phyloP scores from a whole-genome alignment of 2,797 vertebrate species.

The Eulemur rubriventer region DNA sequence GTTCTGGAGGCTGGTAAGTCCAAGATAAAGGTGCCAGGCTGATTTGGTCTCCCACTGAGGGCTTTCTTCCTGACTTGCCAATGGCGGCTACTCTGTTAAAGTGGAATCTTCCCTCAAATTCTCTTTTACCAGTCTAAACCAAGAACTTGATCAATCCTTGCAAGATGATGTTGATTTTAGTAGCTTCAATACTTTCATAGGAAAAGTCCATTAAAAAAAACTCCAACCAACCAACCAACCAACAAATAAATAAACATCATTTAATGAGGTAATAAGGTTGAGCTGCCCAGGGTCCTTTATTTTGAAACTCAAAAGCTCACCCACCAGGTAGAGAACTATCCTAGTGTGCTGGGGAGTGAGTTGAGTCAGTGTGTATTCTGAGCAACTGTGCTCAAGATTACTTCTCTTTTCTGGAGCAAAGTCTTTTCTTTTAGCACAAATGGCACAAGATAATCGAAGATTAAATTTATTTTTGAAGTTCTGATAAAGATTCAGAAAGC shows the following conservation, averaged over 20 bases:
- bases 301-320: not conserved
- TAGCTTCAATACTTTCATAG: not conserved
- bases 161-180: not conserved
- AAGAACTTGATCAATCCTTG: not conserved
- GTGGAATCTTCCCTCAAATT: not conserved
- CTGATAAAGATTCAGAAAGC: conserved; percentile 20
- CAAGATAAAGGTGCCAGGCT: not conserved
- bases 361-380: not conserved
- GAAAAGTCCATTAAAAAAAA: not conserved
- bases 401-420: not conserved
- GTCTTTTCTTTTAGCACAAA: not conserved
- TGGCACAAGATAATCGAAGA: not conserved
- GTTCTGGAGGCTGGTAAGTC: not conserved
- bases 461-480: conserved; percentile 43
- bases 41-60: not conserved
- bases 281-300: not conserved
- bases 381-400: not conserved
- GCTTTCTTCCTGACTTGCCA: not conserved
- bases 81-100: not conserved
- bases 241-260: not conserved
- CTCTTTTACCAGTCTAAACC: not conserved
- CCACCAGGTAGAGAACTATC: not conserved
- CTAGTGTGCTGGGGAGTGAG: not conserved
- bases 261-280: not conserved
- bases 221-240: not conserved